Conservation (phyloP, 2,888 invertebrate genomes). For the Spodoptera littoralis region DNA sequence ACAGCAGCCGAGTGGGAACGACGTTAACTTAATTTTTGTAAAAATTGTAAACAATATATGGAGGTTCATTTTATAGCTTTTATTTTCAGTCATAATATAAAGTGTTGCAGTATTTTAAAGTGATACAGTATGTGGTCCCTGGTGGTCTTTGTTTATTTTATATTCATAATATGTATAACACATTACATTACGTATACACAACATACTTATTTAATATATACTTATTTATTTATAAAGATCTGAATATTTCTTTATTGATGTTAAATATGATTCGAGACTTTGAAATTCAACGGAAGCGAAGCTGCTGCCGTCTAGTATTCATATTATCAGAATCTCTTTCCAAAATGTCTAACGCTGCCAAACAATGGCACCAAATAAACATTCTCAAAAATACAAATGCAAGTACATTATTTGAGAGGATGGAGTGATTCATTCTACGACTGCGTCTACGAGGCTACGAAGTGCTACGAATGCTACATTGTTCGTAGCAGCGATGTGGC, state of each 20-base stretch:
- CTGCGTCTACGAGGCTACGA: slow-evolving; percentile 44
- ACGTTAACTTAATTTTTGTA: slow-evolving; percentile 30
- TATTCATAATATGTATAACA: no score
- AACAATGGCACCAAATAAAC: slow-evolving; percentile 8
- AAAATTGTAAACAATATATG: slow-evolving; percentile 16
- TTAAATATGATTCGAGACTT: no score
- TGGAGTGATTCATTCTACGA: slow-evolving; percentile 30
- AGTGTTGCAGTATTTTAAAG: not conserved
- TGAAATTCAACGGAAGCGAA: no score
- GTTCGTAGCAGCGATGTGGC: slow-evolving; percentile 29
- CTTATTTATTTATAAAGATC: no score
- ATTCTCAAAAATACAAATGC: slow-evolving; percentile 4
- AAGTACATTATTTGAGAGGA: slow-evolving; percentile 17
- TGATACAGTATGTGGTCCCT: no score
- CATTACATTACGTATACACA: no score
- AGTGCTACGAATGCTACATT: slow-evolving; percentile 45
- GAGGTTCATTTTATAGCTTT: slow-evolving; percentile 18
- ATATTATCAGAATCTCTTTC: not conserved
- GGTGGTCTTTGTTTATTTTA: no score
- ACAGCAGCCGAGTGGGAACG: slow-evolving; percentile 21
- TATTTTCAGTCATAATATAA: slow-evolving; percentile 6
- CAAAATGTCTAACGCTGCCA: not conserved
- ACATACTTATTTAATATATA: no score
- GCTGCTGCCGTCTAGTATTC: no score
- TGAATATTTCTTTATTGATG: no score